These are phyloP conservation scores for Nomada lathburiana DNA, from an alignment of 2,888 invertebrate genomes.

Conservation along the genomic window DNA sequence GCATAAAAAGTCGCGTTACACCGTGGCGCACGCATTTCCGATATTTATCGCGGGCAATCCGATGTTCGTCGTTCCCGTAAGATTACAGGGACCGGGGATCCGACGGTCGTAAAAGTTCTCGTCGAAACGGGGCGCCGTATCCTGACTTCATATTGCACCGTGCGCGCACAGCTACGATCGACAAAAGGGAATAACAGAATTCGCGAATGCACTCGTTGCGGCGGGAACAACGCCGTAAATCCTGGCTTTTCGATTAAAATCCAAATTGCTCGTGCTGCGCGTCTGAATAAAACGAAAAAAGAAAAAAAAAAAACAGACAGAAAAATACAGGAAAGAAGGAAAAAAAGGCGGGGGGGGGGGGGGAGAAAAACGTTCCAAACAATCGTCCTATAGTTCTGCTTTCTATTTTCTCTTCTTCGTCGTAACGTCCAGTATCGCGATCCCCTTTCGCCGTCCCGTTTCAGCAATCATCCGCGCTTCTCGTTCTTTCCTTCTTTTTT, in stretches of 20 bases:
- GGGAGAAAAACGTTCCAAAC: constrained; percentile 41
- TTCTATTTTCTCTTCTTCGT: not conserved
- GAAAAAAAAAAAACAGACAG: not conserved
- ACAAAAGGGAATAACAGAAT: constrained; percentile 47
- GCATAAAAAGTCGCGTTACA: no score
- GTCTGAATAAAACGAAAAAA: constrained; percentile 4
- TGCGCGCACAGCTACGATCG: not conserved
- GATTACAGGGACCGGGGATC: not conserved
- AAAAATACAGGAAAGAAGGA: no score
- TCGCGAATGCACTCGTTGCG: constrained; percentile 36
- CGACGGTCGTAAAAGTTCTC: not conserved
- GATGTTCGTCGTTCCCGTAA: not conserved
- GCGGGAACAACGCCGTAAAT: constrained; percentile 51
- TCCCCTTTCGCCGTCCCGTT: not conserved
- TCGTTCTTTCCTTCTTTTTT: not conserved
- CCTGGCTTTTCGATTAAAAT: constrained; percentile 60
- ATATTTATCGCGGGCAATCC: not conserved
- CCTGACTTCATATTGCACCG: not conserved
- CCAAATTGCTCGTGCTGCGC: constrained; percentile 57
- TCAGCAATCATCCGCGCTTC: not conserved
- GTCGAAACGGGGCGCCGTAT: not conserved
- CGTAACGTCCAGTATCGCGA: not conserved
- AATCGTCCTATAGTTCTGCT: constrained; percentile 41
- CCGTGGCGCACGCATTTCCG: no score
- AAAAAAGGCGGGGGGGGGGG: no score